Evolutionary conservation across 2,888 invertebrate species (phyloP), one percentile per base, ranked within the genome.

Genomic region (Pterobdella sp.): DNA sequence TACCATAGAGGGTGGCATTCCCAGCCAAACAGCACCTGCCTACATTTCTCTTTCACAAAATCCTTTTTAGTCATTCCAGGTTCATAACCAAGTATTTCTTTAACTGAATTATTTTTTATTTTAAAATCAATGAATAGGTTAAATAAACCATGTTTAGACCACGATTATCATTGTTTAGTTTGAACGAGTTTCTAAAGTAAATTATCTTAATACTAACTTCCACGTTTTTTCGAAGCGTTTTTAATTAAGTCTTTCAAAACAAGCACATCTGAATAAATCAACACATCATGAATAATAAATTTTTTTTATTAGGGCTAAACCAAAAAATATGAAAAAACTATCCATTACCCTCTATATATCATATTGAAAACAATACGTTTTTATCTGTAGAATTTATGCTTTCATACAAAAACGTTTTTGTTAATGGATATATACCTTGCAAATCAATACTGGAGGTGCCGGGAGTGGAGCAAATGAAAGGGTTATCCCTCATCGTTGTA

Each of bases 361-460:
- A n/a, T n/a, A n/a, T n/a, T n/a, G n/a, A n/a, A n/a, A n/a, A n/a
- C n/a, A n/a, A n/a, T n/a, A n/a, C n/a, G n/a, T n/a, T n/a, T n/a
- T n/a, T n/a, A n/a, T n/a, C n/a, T n/a, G n/a, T n/a, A n/a, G n/a
- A n/a, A n/a, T n/a, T n/a, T n/a, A n/a, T n/a, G n/a, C n/a, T n/a
- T n/a, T n/a, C n/a, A n/a, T n/a, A n/a, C n/a, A n/a, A n/a, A n/a
- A n/a, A n/a, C n/a, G n/a, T n/a, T n/a, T 18, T 14, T 64, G 10
- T 18, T 10, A 64, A 64, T 26, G 29, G 14, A 71, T n/a, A 35
- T 4, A 22, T 29, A 92, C 92, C 92, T 90, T 92, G 92, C 91
- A 94, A 93, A 84, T 95, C 94, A 73, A 94, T 92, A 79, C 92
- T 90, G 77, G 92, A 91, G 90, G 91, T 83, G 89, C 90, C 86